Conservation (phyloP, 2,888 invertebrate genomes). For the Dromius quadrimaculatus region DNA sequence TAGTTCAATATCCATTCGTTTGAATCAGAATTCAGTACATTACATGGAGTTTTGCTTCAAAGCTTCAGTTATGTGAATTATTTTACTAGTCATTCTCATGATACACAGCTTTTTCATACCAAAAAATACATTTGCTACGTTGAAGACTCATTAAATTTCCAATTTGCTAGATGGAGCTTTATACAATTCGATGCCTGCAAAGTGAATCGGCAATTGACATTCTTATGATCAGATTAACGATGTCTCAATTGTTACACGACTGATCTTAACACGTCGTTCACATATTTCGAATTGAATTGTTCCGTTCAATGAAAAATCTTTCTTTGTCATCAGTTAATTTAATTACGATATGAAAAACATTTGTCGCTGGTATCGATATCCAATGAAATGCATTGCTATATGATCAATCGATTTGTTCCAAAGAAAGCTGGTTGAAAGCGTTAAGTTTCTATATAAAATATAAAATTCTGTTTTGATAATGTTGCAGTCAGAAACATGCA, state of each 20-base stretch:
- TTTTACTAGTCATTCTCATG: too few relatives aligned
- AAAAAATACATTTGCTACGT: too few relatives aligned
- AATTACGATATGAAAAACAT: conserved; percentile 40
- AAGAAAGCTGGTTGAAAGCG: conserved; percentile 17
- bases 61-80: too few relatives aligned
- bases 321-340: conserved; percentile 39
- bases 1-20: too few relatives aligned
- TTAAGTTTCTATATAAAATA: neutral
- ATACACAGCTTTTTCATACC: too few relatives aligned
- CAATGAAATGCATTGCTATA: conserved; percentile 11
- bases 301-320: conserved; percentile 39
- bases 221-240: conserved; percentile 48
- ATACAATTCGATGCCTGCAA: conserved; percentile 37
- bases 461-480: neutral
- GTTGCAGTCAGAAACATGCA: too few relatives aligned
- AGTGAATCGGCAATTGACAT: conserved; percentile 44
- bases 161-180: conserved; percentile 40
- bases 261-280: conserved; percentile 43
- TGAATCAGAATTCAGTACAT: too few relatives aligned
- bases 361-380: neutral
- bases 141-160: neutral
- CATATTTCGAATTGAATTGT: conserved; percentile 45
- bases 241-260: conserved; percentile 46
- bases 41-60: too few relatives aligned
- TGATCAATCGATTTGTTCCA: conserved; percentile 27